phyloP scores from a whole-genome alignment of 2,797 vertebrate genomes.

The Phoebastria nigripes region DNA sequence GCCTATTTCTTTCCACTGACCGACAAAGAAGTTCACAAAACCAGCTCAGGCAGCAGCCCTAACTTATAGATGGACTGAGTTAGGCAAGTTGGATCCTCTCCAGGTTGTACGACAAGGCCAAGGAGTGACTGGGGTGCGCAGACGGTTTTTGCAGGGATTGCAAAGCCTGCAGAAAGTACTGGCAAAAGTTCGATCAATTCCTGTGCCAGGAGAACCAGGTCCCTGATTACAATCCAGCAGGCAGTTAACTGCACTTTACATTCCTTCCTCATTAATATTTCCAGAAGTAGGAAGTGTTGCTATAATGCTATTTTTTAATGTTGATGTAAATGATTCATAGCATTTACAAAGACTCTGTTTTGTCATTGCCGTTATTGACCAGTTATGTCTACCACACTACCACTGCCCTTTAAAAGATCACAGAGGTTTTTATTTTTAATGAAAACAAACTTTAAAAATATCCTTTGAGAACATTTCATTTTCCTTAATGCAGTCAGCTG shows the following conservation, averaged over 20 bases:
- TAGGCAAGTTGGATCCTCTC: not conserved
- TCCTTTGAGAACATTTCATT: not conserved
- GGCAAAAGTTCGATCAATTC: not conserved
- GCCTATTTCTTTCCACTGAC: not conserved
- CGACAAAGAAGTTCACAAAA: not conserved
- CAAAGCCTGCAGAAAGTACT: not conserved
- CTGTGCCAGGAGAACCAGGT: not conserved
- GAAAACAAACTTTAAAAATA: conserved; percentile 21
- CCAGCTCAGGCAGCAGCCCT: not conserved
- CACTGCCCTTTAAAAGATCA: not conserved
- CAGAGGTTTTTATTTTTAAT: conserved; percentile 5
- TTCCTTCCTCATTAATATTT: conserved; percentile 30
- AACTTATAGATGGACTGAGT: not conserved
- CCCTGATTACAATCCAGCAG: not conserved
- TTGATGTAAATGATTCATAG: conserved; percentile 1
- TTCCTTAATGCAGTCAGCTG: not conserved
- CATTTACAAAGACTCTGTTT: not conserved
- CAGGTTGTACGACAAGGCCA: not conserved
- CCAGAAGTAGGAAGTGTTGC: not conserved
- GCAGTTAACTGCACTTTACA: not conserved
- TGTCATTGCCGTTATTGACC: not conserved
- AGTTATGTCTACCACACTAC: not conserved
- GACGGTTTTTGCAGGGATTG: not conserved
- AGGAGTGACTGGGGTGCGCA: not conserved
- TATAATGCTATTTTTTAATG: not conserved